These are phyloP conservation scores for Eumaeus atala DNA, from an alignment of 1,140 invertebrate genomes.

Conservation along the genomic window DNA sequence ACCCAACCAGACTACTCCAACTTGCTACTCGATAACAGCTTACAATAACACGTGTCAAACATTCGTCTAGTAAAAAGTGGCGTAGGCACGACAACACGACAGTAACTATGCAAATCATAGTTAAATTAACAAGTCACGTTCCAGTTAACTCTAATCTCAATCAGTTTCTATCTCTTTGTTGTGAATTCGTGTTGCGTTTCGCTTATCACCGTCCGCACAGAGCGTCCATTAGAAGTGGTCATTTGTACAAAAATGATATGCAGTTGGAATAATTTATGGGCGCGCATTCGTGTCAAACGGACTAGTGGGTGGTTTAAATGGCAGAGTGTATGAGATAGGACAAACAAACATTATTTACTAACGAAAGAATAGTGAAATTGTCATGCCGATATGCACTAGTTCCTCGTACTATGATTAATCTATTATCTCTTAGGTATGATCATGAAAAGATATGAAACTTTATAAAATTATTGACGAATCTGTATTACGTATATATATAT, in stretches of 20 bases:
- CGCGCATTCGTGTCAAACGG: background rate
- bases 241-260: background rate
- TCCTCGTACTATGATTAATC: no score
- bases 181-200: background rate
- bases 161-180: conserved; percentile 4
- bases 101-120: conserved; percentile 5
- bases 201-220: background rate
- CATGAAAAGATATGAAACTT: no score
- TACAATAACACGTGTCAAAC: no score
- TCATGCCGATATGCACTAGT: no score
- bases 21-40: no score
- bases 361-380: no score
- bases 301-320: background rate
- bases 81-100: conserved; percentile 1
- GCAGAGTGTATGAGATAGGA: no score
- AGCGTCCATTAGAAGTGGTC: conserved; percentile 1
- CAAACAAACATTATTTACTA: no score
- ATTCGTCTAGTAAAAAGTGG: background rate
- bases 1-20: no score
- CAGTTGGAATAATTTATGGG: background rate
- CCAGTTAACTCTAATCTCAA: background rate
- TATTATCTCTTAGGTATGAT: no score
- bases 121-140: conserved; percentile 8
- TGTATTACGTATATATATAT: no score
- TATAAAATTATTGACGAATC: no score